Evolutionary conservation across 2,797 vertebrate species (phyloP), one percentile per base, ranked within the genome.

Genomic region (Yasuhikotakia modesta): DNA sequence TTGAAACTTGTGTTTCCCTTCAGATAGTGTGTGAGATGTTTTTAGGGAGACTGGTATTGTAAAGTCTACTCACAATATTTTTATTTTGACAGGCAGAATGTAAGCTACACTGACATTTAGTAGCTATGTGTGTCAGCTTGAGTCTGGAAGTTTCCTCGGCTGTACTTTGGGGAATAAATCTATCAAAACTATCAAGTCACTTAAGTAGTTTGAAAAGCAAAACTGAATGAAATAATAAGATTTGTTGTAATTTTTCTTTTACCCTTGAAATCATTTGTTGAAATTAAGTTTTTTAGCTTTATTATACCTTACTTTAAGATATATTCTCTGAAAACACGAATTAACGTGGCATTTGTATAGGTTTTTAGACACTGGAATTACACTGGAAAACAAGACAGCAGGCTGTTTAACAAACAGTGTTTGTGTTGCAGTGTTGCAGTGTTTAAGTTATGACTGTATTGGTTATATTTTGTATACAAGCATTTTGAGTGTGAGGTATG

Each of bases 1-100:
- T 53, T 65, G 8, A 35, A 73, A 50, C 35, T 14, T 52, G 58
- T 64, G 5, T 64, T 74, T 63, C n/a, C 57, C 24, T 21, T 13
- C 3, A 30, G 61, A 16, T 13, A 16, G n/a, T 50, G 55, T 13
- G 13, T 35, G 17, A 55, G 24, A 48, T 48, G 17, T 61, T 61
- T 48, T 50, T 50, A 50, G 16, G 17, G 48, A 50, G 48, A 50
- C n/a, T 50, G 48, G 16, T n/a, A 17, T 50, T 50, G 17, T 17
- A 50, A 50, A 50, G 48, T 50, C 17, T 50, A n/a, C 48, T n/a
- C 17, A 50, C 16, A 50, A 50, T 50, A 50, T 50, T n/a, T 50
- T 17, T 50, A 50, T 16, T 16, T 50, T 17, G 17, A 50, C 48
- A 50, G 48, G 48, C 48, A 50, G 16, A 17, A 50, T 50, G 14